Conservation (phyloP, 2,888 invertebrate genomes). For the Pardosa pseudoannulata region DNA sequence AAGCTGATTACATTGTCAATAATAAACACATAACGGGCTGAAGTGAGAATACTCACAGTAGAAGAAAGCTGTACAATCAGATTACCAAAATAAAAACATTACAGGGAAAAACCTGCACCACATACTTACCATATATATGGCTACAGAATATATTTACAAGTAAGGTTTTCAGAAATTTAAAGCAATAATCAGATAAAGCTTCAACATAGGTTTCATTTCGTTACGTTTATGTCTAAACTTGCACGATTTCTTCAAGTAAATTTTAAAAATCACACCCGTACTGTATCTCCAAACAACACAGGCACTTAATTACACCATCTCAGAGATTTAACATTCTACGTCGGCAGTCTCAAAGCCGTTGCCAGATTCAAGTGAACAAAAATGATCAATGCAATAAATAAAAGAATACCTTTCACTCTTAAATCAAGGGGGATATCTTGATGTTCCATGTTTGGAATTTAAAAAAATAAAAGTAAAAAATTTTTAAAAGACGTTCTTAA, state of each 20-base stretch:
- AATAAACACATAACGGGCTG: too few species aligned
- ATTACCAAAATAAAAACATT: conserved; percentile 7
- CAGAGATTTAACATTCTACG: conserved; percentile 59
- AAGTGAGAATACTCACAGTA: too few species aligned
- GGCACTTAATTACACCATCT: conserved; percentile 55
- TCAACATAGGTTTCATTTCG: background rate
- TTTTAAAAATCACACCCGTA: conserved; percentile 16
- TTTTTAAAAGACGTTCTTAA: too few species aligned
- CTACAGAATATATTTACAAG: background rate
- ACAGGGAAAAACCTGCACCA: background rate
- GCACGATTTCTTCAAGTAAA: background rate
- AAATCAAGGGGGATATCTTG: background rate
- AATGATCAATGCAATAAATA: background rate
- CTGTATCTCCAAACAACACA: conserved; percentile 31
- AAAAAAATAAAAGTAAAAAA: too few species aligned
- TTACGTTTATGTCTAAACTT: background rate
- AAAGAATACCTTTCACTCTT: background rate
- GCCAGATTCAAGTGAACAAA: conserved; percentile 22
- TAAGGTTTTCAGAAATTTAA: background rate
- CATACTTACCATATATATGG: conserved; percentile 8
- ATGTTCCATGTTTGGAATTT: too few species aligned
- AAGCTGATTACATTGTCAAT: too few species aligned
- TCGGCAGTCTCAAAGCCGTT: conserved; percentile 56
- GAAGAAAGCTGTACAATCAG: too few species aligned
- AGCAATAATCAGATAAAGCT: background rate